Evolutionary conservation across 2,888 invertebrate species (phyloP), one percentile per base, ranked within the genome.

Genomic region (Neoaliturus tenellus): DNA sequence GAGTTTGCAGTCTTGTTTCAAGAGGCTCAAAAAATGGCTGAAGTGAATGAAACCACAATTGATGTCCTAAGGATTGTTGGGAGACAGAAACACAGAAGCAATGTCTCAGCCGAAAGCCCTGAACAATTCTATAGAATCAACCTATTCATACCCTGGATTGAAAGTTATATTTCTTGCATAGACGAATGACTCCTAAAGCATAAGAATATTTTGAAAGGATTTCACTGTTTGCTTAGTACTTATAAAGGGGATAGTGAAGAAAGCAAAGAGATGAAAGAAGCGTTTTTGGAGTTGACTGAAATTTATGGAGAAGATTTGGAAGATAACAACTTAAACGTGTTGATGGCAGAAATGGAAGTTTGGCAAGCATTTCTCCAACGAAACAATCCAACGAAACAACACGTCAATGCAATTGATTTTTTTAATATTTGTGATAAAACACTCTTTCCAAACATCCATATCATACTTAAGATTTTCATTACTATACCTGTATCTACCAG

Each of bases 401-500:
- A 33, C 20, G 25, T 14, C 39, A 81, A 71, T 48, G 85, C 81
- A 17, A 80, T 84, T 41, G 51, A 84, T 73, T 44, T 78, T 5
- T 39, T 85, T n/a, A 35, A 80, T 12, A 20, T 55, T 20, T 73
- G 75, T 33, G 33, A 82, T 28, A 10, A 78, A 41, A 23, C 25
- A 25, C 41, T 86, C 8, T 85, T 84, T 67, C 85, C 82, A 41
- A 85, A 85, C n/a, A 82, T 86, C 48, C 55, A 85, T 71, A 82
- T 73, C 28, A 83, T 82, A 23, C 55, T 84, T 0, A 51, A 25
- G n/a, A 41, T 83, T 41, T 81, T 83, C 25, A 39, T 81, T 20
- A 84, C 84, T 14, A 83, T 85, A 44, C 85, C 86, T 14, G 82
- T 85, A 55, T 82, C 86, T 17, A 75, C 85, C 25, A 83, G 84